Evolutionary conservation across 2,113 vertebrate species (phyloP).

Genomic region (Pseudopodoces humilis): DNA sequence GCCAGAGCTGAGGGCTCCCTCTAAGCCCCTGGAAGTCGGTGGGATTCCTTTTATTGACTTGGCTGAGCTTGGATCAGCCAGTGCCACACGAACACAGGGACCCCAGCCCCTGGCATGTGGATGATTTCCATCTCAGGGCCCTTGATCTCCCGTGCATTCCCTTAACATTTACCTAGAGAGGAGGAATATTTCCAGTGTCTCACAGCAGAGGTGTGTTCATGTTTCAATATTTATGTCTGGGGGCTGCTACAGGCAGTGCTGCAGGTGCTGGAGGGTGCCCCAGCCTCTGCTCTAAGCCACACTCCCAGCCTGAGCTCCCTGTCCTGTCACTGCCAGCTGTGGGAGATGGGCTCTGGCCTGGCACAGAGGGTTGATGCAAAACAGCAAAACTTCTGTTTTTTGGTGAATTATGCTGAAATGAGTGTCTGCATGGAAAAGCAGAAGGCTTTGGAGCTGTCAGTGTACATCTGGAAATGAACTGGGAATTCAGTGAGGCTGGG

Average conservation of each 20-base stretch:
- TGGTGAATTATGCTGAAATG: neutral
- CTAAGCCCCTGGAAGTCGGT: neutral
- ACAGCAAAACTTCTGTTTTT: neutral
- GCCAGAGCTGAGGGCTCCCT: neutral
- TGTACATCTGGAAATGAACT: neutral
- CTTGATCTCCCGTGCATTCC: neutral
- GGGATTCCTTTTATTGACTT: slow-evolving; percentile 10
- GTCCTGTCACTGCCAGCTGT: too few relatives aligned
- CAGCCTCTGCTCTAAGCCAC: neutral
- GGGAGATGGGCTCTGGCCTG: neutral
- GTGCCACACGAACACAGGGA: neutral
- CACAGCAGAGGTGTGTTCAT: neutral
- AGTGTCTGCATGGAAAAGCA: neutral
- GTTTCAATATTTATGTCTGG: neutral
- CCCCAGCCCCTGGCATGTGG: neutral
- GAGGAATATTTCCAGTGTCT: neutral
- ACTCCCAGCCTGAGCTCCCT: too few relatives aligned
- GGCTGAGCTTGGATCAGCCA: neutral
- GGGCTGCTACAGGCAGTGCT: rapidly evolving
- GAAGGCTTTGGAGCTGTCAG: neutral
- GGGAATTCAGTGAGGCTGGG: neutral
- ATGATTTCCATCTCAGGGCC: neutral
- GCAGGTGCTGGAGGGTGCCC: neutral
- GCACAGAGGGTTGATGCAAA: neutral
- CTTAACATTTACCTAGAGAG: slow-evolving; percentile 9